Conservation (phyloP, 2,888 invertebrate genomes). For the Pammene fasciana region DNA sequence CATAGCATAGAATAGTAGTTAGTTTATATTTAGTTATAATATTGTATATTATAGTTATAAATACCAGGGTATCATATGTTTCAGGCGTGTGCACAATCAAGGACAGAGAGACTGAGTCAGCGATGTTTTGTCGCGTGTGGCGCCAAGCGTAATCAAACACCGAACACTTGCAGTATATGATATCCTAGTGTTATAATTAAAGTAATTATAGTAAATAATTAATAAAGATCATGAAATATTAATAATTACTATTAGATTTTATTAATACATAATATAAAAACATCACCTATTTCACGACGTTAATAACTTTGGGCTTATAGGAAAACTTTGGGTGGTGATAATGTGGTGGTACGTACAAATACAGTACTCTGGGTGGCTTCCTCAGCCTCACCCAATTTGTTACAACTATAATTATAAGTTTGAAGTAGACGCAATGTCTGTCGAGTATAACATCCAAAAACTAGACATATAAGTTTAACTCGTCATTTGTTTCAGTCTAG, state of each 20-base stretch:
- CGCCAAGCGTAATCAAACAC: slow-evolving; percentile 39
- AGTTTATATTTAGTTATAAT: slow-evolving; percentile 35
- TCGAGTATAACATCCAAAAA: too few relatives aligned
- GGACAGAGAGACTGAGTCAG: slow-evolving; percentile 61
- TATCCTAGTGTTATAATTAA: slow-evolving; percentile 36
- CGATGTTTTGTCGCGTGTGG: slow-evolving; percentile 43
- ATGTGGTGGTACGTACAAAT: too few relatives aligned
- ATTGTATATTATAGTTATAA: slow-evolving; percentile 42
- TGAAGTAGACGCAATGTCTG: too few relatives aligned
- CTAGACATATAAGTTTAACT: too few relatives aligned
- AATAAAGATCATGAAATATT: slow-evolving; percentile 2
- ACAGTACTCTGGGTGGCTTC: too few relatives aligned
- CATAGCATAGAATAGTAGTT: not conserved
- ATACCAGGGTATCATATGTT: slow-evolving; percentile 61
- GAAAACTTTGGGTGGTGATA: not conserved
- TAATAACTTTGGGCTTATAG: too few relatives aligned
- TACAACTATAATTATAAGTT: too few relatives aligned
- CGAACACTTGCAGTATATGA: slow-evolving; percentile 32
- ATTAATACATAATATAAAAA: not conserved
- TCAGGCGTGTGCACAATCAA: slow-evolving; percentile 33
- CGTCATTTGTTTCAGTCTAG: too few relatives aligned
- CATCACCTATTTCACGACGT: too few relatives aligned
- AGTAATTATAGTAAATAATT: slow-evolving; percentile 36
- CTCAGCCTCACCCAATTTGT: too few relatives aligned
- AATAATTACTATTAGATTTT: slow-evolving; percentile 2